Conservation (phyloP, 2,113 vertebrate species). For the Corythornis vintsioides region DNA sequence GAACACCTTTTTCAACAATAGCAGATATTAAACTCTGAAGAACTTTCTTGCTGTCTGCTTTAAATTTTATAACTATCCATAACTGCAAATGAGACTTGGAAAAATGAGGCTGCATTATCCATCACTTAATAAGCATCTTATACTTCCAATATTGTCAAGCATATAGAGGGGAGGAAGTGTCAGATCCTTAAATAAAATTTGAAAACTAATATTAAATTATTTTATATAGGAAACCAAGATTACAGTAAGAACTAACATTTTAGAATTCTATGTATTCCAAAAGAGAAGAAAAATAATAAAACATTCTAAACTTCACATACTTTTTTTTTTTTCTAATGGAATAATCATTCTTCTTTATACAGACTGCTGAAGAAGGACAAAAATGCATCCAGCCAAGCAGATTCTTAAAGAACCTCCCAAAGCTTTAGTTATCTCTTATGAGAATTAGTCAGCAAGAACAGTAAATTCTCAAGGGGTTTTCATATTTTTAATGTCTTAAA, state of each 20-base stretch:
- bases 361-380: background rate
- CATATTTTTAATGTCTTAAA: conserved; percentile 1
- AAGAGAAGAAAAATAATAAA: background rate
- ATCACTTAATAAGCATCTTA: background rate
- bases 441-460: background rate
- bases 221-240: background rate
- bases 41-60: background rate
- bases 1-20: background rate
- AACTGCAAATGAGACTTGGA: background rate
- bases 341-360: background rate
- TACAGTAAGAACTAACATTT: background rate
- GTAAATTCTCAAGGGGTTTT: background rate
- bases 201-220: background rate
- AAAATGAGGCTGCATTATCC: background rate
- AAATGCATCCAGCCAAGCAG: background rate
- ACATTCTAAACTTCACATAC: background rate
- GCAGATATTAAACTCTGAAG: background rate
- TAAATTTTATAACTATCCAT: background rate
- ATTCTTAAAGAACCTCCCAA: background rate
- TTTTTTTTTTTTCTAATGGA: background rate
- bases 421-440: background rate
- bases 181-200: background rate
- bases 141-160: background rate
- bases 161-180: background rate
- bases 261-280: background rate